Evolutionary conservation across 2,888 invertebrate species (phyloP), one percentile per base, ranked within the genome.

Genomic region (Drosophila picticornis): DNA sequence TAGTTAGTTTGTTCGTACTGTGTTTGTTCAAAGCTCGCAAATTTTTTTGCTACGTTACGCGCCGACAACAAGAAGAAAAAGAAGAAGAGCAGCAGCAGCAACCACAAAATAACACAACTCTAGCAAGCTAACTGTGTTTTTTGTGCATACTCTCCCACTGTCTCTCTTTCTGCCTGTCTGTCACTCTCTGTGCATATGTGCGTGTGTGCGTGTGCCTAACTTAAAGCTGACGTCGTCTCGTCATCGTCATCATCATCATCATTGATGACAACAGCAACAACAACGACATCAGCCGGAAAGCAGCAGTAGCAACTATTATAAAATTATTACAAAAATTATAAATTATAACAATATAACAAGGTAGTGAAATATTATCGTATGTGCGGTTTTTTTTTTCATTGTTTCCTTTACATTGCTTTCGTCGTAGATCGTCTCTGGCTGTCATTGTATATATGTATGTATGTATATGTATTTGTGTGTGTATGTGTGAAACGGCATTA

Each of bases 1-100:
- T 90, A 36, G 34, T 51, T 84, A 88, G 90, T 83, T 86, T 85
- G 87, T 88, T 90, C 56, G 50, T 50, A 50, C 50, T 87, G 91
- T 87, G 91, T 87, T 81, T 81, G 72, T 77, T 72, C 64, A 82
- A 74, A 76, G 79, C 78, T 84, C 77, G 82, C 80, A 76, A 81
- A 72, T 62, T 38, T 72, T 72, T 77, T 73, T 77, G 81, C 77
- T 73, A 81, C 77, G 69, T 80, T 81, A 73, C 76, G 63, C 65
- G 81, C 83, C 65, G 57, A 79, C 59, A 38, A 74, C 72, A 78
- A 63, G 53, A 64, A 53, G 55, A 62, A 43, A 2, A 61, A 40
- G 36, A 40, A 27, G n/a, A 52, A n/a, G n/a, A 53, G 46, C 32
- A 43, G 43, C 11, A 58, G 58, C 53, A 74, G 53, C 50, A 76